Conservation (phyloP, 2,797 vertebrate genomes). For the Coilia nasus region DNA sequence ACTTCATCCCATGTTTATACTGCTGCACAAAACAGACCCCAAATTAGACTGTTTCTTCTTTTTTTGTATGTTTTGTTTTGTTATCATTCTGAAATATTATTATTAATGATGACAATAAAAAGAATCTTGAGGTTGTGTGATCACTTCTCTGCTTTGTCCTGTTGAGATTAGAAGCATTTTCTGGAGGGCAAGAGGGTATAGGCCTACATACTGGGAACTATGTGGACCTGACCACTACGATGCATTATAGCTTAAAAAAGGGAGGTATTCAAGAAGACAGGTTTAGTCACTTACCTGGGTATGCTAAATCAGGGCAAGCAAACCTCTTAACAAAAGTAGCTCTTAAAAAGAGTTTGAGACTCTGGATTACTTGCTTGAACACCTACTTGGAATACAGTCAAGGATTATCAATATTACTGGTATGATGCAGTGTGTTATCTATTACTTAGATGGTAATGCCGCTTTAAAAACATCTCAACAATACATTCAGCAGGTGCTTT, state of each 20-base stretch:
- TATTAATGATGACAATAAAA: conserved; percentile 51
- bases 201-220: background rate
- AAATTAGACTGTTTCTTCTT: conserved; percentile 68
- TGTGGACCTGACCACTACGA: background rate
- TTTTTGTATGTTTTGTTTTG: conserved; percentile 57
- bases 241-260: background rate
- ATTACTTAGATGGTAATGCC: background rate
- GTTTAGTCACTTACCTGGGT: too few species aligned
- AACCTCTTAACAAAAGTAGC: too few species aligned
- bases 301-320: too few species aligned
- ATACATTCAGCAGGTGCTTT: conserved; percentile 3
- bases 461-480: background rate
- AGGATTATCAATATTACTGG: too few species aligned
- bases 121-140: conserved; percentile 28
- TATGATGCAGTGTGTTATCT: background rate
- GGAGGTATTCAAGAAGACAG: too few species aligned
- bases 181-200: background rate
- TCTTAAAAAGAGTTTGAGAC: background rate
- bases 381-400: too few species aligned
- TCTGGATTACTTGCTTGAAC: background rate
- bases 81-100: conserved; percentile 69
- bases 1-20: background rate
- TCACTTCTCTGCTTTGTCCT: too few species aligned
- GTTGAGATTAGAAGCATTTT: background rate
- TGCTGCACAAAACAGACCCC: conserved; percentile 58